Base-by-base conservation (phyloP, 2,113 vertebrate species). In the Apteryx mantelli region DNA sequence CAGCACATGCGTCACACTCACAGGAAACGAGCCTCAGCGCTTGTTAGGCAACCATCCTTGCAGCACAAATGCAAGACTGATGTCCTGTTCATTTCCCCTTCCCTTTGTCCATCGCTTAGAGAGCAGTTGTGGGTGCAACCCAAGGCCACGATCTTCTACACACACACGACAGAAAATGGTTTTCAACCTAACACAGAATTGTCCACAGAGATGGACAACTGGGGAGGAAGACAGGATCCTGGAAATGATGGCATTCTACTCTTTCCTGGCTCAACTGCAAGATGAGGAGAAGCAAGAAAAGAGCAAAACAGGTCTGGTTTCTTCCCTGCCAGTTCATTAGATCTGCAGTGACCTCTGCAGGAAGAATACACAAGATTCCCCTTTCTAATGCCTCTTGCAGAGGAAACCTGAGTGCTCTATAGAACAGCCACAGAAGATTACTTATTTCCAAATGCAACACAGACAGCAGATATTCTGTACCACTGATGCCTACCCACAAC, bases 31-130 rank as follows among this genome's bases (percentile, higher is more conserved):
- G 82, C 58, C 85, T 64, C 26, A 36, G 76, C 1, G 3, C 66
- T 68, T 1, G 2, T 97, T 96, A 95, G 91, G 94, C 91, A 98
- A 97, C 91, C 55, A 50, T 71, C 83, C 65, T 36, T 86, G 80
- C 25, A 79, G 84, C 63, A 89, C 81, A 84, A 78, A 61, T 88
- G 85, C 76, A 88, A 71, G 87, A 80, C 21, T 91, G 82, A 95
- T 63, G 1, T 91, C 38, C 82, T 90, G 84, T 69, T 91, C 76
- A 44, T 92, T 96, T 97, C 92, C 90, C 86, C 94, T 98, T 97
- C 86, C 87, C 89, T 93, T 82, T 84, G 88, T 2, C 68, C 82
- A 89, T 73, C 50, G 20, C 82, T 74, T 58, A 58, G 66, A 85
- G 84, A 90, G n/a, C 32, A 65, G 42, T 1, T 73, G 25, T 5